Evolutionary conservation across 2,797 vertebrate species (phyloP).

Genomic region (Myotis daubentonii): DNA sequence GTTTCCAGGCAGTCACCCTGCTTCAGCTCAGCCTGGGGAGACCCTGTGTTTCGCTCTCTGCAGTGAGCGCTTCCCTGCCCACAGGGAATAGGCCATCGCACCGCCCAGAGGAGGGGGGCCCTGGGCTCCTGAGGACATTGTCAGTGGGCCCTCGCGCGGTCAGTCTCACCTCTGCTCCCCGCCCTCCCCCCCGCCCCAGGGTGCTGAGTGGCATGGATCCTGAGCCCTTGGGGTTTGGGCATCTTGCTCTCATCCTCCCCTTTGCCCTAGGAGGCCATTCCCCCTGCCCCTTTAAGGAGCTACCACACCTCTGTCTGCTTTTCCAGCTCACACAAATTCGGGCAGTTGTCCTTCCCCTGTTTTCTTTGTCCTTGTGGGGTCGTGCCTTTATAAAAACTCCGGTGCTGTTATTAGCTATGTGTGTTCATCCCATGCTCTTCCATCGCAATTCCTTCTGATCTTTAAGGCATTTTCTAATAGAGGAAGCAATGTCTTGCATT

Average conservation of each 20-base stretch:
- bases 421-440: not conserved
- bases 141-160: not conserved
- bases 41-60: not conserved
- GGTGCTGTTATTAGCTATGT: not conserved
- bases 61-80: not conserved
- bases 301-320: not conserved
- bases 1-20: not conserved
- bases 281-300: not conserved
- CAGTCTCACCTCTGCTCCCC: not conserved
- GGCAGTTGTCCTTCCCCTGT: not conserved
- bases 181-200: not conserved
- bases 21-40: not conserved
- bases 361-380: not conserved
- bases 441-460: not conserved
- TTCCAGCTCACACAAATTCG: not conserved
- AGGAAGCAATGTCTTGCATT: not conserved
- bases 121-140: not conserved
- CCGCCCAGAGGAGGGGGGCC: no score
- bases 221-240: not conserved
- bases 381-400: not conserved
- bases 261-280: no score
- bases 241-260: accelerated
- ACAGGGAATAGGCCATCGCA: not conserved
- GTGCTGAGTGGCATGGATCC: not conserved
- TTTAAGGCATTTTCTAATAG: slow-evolving; percentile 1